phyloP scores from a whole-genome alignment of 2,888 invertebrate species.

The Morinoia aosen region DNA sequence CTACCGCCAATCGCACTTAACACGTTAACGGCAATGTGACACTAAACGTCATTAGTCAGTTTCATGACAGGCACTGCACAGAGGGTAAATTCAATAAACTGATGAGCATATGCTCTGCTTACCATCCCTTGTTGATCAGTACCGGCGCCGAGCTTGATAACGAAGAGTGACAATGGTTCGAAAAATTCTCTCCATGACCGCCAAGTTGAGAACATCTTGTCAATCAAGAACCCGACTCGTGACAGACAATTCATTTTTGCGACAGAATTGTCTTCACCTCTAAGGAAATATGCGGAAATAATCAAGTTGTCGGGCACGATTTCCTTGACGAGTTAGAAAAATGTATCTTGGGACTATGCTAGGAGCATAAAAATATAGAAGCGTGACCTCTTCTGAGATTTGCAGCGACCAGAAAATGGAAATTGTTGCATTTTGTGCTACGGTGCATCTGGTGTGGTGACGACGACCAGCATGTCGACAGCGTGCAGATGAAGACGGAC shows the following conservation, averaged over 20 bases:
- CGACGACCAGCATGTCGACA: neutral
- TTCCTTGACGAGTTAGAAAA: neutral
- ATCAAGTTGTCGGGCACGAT: neutral
- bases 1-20: neutral
- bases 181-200: neutral
- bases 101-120: neutral
- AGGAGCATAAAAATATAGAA: neutral
- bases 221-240: neutral
- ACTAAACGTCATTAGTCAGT: neutral
- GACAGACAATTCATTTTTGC: too few species aligned
- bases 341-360: neutral
- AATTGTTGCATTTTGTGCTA: neutral
- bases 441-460: neutral
- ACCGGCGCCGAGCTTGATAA: neutral
- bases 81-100: neutral
- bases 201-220: neutral
- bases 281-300: neutral
- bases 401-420: neutral
- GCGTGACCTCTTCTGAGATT: neutral
- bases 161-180: neutral
- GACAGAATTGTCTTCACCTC: neutral
- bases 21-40: neutral
- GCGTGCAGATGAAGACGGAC: conserved; percentile 1
- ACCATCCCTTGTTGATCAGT: neutral
- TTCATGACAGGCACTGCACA: neutral